These are phyloP conservation scores for Monomorium pharaonis DNA, from an alignment of 1,140 invertebrate genomes.

Conservation along the genomic window DNA sequence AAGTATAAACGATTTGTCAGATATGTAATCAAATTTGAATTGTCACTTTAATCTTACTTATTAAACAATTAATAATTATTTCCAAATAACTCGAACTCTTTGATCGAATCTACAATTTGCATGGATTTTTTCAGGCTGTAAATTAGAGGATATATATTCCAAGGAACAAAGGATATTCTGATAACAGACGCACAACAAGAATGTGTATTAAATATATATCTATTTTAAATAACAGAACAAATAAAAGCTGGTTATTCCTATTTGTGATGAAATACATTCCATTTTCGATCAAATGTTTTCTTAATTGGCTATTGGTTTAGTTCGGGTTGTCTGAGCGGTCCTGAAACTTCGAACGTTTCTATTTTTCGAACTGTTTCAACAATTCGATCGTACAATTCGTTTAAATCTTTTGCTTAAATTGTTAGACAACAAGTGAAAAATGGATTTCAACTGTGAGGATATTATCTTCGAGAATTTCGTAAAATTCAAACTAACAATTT, in stretches of 20 bases:
- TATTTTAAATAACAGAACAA: neutral
- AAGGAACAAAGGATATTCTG: neutral
- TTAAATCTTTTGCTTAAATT: neutral
- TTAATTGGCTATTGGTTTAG: neutral
- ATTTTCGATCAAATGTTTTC: conserved; percentile 9
- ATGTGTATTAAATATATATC: neutral
- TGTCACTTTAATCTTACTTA: neutral
- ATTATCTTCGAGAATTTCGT: neutral
- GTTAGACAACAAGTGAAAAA: neutral
- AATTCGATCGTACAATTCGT: neutral
- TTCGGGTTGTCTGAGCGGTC: neutral
- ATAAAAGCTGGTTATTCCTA: neutral
- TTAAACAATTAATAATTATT: neutral
- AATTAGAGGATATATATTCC: neutral
- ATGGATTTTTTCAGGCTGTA: neutral
- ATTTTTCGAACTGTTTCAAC: neutral
- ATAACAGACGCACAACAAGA: neutral
- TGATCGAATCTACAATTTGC: neutral
- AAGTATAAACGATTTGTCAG: neutral
- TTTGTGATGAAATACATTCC: neutral
- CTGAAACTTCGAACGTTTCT: neutral
- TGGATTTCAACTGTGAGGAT: neutral
- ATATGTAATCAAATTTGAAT: neutral
- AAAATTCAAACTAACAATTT: neutral
- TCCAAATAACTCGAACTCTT: neutral